phyloP scores from a whole-genome alignment of 2,888 invertebrate genomes.

The Diadegma fenestrale region DNA sequence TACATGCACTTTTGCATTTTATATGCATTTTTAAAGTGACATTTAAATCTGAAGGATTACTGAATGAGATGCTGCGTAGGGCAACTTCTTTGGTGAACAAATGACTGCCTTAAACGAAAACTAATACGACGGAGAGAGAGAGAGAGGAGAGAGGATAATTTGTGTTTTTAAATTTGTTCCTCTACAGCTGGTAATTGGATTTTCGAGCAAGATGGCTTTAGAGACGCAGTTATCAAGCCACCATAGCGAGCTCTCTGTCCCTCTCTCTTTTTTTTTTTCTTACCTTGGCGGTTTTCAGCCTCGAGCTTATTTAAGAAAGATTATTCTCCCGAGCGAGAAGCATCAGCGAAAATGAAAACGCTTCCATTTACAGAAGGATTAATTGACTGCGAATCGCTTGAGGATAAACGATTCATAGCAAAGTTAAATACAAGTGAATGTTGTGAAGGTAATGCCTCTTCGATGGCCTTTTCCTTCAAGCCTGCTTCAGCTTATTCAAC shows the following conservation, averaged over 20 bases:
- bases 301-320: conserved; percentile 84
- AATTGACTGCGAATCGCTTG: conserved; percentile 79
- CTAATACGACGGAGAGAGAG: conserved; percentile 73
- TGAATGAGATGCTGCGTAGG: conserved; percentile 32
- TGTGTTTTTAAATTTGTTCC: conserved; percentile 81
- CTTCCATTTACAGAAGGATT: conserved; percentile 81
- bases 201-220: conserved; percentile 81
- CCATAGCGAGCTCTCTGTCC: conserved; percentile 53
- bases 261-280: background rate
- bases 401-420: conserved; percentile 62
- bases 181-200: conserved; percentile 82
- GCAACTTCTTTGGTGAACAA: conserved; percentile 50
- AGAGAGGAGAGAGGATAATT: conserved; percentile 76
- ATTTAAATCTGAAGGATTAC: conserved; percentile 6
- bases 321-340: conserved; percentile 78
- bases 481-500: background rate
- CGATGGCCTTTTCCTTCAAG: conserved; percentile 26
- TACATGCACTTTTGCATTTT: too few species aligned
- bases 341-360: conserved; percentile 83
- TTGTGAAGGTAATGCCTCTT: conserved; percentile 25
- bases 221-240: conserved; percentile 75
- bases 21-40: conserved; percentile 5
- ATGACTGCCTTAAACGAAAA: conserved; percentile 61
- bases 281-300: conserved; percentile 75
- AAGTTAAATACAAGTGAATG: conserved; percentile 45